A percentile compares a stretch with the other conserved stretches of the same genome.
phyloP scores from a whole-genome alignment of 2,888 invertebrate genomes.

The Lasioglossum morio region DNA sequence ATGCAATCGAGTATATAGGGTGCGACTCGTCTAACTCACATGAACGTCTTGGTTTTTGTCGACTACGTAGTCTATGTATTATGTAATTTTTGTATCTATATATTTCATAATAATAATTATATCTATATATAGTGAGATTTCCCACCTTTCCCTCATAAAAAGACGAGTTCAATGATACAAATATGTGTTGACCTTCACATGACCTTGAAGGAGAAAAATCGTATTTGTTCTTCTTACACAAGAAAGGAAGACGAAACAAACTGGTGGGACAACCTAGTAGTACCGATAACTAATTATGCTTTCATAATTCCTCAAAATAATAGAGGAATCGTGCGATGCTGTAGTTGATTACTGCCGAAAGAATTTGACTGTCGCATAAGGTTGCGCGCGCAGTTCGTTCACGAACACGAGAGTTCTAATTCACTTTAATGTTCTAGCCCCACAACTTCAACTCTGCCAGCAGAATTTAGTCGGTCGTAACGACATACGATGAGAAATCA shows the following conservation, averaged over 20 bases:
- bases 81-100: too few relatives aligned
- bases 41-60: too few relatives aligned
- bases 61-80: too few relatives aligned
- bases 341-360: background rate
- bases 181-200: too few relatives aligned
- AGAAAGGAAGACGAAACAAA: background rate
- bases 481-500: constrained; percentile 31
- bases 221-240: too few relatives aligned
- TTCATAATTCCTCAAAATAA: background rate
- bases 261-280: background rate
- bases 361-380: background rate
- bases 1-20: too few relatives aligned
- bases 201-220: too few relatives aligned
- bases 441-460: background rate
- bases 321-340: background rate
- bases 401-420: constrained; percentile 10
- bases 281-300: background rate
- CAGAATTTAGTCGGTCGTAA: constrained; percentile 19
- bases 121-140: too few relatives aligned
- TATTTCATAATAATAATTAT: too few relatives aligned
- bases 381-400: background rate
- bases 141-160: too few relatives aligned
- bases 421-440: constrained; percentile 7
- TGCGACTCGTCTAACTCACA: too few relatives aligned
- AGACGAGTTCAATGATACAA: too few relatives aligned